Conservation (phyloP, 1,140 invertebrate species). For the Bombus vancouverensis region DNA sequence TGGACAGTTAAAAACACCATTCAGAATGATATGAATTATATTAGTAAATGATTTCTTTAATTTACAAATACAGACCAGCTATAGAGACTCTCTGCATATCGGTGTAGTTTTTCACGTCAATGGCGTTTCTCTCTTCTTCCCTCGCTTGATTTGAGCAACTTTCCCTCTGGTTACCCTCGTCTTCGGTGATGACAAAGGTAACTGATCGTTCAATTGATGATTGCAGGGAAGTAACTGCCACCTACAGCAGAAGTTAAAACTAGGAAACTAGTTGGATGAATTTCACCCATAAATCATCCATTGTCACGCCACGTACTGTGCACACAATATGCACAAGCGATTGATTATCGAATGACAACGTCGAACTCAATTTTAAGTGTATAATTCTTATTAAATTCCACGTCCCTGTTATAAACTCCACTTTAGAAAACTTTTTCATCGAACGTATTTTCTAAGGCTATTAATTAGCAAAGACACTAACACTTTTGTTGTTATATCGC, state of each 20-base stretch:
- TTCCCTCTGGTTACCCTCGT: slow-evolving; percentile 57
- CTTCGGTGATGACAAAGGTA: slow-evolving; percentile 85
- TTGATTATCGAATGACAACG: background rate
- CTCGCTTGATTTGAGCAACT: background rate
- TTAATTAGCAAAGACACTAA: background rate
- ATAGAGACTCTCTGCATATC: slow-evolving; percentile 58
- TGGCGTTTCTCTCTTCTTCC: background rate
- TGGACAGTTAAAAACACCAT: background rate
- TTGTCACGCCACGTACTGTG: slow-evolving; percentile 44
- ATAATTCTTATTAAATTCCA: background rate
- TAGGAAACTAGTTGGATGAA: slow-evolving; percentile 63
- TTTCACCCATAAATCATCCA: slow-evolving; percentile 48
- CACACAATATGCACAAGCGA: background rate
- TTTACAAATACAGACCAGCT: slow-evolving; percentile 54
- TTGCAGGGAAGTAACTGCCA: slow-evolving; percentile 85
- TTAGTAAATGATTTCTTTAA: background rate
- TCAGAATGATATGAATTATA: background rate
- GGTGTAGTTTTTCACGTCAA: background rate
- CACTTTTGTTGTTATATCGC: background rate
- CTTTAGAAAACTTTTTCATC: background rate
- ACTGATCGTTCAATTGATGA: slow-evolving; percentile 87
- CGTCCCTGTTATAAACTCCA: background rate
- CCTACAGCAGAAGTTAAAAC: slow-evolving; percentile 67
- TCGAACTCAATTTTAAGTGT: background rate
- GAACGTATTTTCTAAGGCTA: background rate